Conservation (phyloP, 2,113 vertebrate species). For the Talpa occidentalis region DNA sequence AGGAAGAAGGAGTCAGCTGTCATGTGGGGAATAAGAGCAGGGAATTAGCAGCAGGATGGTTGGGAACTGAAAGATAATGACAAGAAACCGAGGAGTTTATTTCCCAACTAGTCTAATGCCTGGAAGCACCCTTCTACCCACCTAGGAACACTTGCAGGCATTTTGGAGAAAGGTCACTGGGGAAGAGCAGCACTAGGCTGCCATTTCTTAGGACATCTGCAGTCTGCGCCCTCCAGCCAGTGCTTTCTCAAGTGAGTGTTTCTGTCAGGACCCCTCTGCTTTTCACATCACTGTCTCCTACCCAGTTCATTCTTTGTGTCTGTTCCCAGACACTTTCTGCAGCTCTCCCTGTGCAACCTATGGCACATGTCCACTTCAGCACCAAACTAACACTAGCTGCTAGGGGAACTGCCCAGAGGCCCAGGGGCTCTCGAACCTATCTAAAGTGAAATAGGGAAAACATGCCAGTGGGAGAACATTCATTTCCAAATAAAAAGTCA, state of each 20-base stretch:
- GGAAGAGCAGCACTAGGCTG: neutral
- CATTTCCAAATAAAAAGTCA: constrained; percentile 31
- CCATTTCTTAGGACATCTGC: neutral
- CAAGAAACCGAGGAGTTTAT: neutral
- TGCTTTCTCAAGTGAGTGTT: neutral
- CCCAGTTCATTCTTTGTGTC: neutral
- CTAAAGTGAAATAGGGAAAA: neutral
- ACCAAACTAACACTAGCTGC: neutral
- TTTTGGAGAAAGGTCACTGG: rapidly evolving
- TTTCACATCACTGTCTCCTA: neutral
- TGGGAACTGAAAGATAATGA: neutral
- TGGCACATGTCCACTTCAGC: neutral
- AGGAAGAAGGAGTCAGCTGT: neutral
- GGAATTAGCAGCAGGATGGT: neutral
- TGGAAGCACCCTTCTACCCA: neutral
- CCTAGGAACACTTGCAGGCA: neutral
- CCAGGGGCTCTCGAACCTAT: neutral
- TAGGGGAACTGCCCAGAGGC: neutral
- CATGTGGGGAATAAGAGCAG: neutral
- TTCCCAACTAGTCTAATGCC: neutral
- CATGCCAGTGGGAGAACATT: neutral
- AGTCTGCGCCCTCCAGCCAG: neutral
- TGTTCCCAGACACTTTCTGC: neutral
- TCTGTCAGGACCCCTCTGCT: neutral
- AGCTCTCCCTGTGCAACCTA: neutral